Evolutionary conservation across 92 coral and sea anemone genomes (phyloP), one percentile per base, ranked within the genome.

Genomic region (Siderastrea radians): DNA sequence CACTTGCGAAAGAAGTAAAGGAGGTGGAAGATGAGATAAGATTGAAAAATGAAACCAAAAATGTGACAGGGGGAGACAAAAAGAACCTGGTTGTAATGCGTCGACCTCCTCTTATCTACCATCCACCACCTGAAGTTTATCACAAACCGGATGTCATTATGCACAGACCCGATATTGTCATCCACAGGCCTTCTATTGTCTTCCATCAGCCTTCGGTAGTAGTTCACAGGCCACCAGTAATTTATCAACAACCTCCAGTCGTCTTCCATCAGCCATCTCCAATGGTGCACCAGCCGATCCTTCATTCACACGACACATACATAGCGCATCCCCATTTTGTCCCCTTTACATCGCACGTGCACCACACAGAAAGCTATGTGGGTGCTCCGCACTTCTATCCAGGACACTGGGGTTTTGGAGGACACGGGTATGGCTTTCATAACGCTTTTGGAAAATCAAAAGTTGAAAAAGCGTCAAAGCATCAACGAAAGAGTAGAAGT

Each of bases 171-270:
- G 98, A 98, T 68, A 87, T 98, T 51, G 98, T 98, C 3, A 96
- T 98, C 12, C 99, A 98, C 86, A 90, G 99, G 46, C 99, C 99
- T 49, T 93, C 99, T 1, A 83, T 96, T 8, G 99, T 98, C 4
- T 98, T 92, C 84, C 98, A 98, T 74, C 99, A 98, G 79, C 90
- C 98, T 15, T 92, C 99, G 2, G 99, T 98, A 0, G 98, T 98
- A 0, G 95, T 98, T 26, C 99, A 98, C 73, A 96, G 97, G 19
- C 99, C 99, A 19, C 80, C 98, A 54, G 93, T 98, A 3, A 83
- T 95, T 47, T 98, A 98, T 72, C 98, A 72, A 65, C 99, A 98
- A 75, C 99, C 96, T 46, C 96, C 98, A 15, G 84, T 98, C 52
- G 94, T 98, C 59, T 92, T 94, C 71, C 98, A 96, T 73, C 99